A percentile compares a stretch with the other conserved stretches of the same genome.
phyloP scores from a whole-genome alignment of 1,140 invertebrate species.

The Drosophila ananassae region DNA sequence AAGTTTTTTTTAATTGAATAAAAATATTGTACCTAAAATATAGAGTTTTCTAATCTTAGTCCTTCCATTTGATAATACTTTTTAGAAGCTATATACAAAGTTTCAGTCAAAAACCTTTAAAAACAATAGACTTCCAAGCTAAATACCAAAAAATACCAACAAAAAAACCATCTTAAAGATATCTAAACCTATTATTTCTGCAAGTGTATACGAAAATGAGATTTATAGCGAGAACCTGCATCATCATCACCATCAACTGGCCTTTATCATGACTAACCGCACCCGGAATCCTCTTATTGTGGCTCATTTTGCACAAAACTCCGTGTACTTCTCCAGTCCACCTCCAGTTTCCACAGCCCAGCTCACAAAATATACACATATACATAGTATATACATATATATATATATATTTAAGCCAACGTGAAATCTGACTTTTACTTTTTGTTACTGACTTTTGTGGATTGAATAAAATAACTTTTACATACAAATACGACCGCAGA shows the following conservation, averaged over 20 bases:
- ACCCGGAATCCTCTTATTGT: conserved; percentile 40
- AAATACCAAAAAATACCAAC: no score
- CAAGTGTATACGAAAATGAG: neutral
- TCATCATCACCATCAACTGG: conserved; percentile 7
- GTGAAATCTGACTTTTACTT: conserved; percentile 22
- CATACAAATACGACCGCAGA: neutral
- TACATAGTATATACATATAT: conserved; percentile 31
- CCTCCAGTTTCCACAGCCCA: neutral
- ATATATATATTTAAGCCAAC: conserved; percentile 56
- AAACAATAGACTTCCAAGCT: no score
- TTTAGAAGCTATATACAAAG: no score
- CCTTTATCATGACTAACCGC: conserved; percentile 33
- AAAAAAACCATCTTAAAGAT: no score
- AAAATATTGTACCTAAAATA: no score
- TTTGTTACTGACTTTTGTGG: conserved; percentile 45
- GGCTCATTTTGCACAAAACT: conserved; percentile 21
- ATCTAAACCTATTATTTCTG: neutral
- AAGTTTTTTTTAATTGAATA: no score
- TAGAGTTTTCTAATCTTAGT: no score
- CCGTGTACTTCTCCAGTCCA: no score
- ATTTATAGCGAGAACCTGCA: conserved; percentile 10
- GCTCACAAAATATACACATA: conserved; percentile 15
- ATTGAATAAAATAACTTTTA: conserved; percentile 35
- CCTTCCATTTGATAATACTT: no score
- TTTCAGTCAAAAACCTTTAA: no score